Conservation (phyloP, 1,140 invertebrate genomes). For the Mamestra configurata region DNA sequence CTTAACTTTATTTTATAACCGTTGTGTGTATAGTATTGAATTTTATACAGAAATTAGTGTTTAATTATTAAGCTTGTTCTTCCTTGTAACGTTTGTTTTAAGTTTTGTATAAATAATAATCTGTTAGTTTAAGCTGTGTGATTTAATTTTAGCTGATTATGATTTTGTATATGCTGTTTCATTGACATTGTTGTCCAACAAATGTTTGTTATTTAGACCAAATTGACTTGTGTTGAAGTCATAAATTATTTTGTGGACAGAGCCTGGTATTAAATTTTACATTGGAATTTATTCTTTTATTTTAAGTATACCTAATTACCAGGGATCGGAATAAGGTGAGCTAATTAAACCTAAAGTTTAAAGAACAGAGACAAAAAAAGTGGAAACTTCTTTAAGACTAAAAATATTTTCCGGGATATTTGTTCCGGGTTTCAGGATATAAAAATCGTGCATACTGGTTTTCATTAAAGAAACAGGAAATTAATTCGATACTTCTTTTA, state of each 20-base stretch:
- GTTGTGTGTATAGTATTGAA: constrained; percentile 54
- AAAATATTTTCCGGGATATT: too few relatives aligned
- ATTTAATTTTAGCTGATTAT: constrained; percentile 49
- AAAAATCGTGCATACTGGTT: too few relatives aligned
- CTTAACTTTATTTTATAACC: constrained; percentile 37
- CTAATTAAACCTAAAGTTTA: too few relatives aligned
- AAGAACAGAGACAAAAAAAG: too few relatives aligned
- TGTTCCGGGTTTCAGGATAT: too few relatives aligned
- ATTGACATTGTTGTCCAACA: constrained; percentile 46
- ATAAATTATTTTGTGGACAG: constrained; percentile 53
- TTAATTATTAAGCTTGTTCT: constrained; percentile 26
- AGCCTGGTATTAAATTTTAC: constrained; percentile 56
- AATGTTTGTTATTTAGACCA: constrained; percentile 51
- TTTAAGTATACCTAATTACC: too few relatives aligned
- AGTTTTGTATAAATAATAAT: constrained; percentile 45
- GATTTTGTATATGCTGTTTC: constrained; percentile 51
- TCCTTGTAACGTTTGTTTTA: constrained; percentile 39
- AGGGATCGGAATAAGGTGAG: too few relatives aligned
- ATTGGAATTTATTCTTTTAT: constrained; percentile 46
- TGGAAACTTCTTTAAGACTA: too few relatives aligned
- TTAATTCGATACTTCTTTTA: too few relatives aligned
- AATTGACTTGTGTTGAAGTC: constrained; percentile 50
- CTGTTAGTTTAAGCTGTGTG: constrained; percentile 45
- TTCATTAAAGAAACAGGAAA: too few relatives aligned
- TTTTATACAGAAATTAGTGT: constrained; percentile 53